phyloP scores from a whole-genome alignment of 2,888 invertebrate genomes.

The Platycheirus rosarum region DNA sequence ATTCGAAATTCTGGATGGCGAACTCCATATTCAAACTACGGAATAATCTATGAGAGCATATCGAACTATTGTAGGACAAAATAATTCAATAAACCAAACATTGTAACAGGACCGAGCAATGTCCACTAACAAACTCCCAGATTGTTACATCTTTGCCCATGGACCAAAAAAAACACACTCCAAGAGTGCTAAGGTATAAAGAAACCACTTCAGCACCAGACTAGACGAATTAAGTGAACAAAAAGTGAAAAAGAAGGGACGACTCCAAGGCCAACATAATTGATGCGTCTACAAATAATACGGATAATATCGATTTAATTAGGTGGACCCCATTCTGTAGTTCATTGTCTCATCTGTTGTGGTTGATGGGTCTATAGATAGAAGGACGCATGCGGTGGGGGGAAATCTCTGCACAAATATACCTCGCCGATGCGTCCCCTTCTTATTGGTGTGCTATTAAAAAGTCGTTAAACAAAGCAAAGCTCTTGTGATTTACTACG shows the following conservation, averaged over 20 bases:
- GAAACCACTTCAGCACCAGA: conserved; percentile 47
- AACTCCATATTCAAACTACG: too few relatives aligned
- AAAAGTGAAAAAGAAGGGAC: conserved; percentile 30
- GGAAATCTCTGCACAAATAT: conserved; percentile 6
- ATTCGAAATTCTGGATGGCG: too few relatives aligned
- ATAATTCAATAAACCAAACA: not conserved
- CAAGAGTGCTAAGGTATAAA: not conserved
- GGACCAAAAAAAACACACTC: too few relatives aligned
- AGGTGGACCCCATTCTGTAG: conserved; percentile 43
- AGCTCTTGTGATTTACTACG: conserved; percentile 39
- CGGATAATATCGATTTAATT: conserved; percentile 70
- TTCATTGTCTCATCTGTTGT: conserved; percentile 22
- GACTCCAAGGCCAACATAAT: conserved; percentile 66
- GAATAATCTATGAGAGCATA: too few relatives aligned
- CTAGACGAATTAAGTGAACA: conserved; percentile 67
- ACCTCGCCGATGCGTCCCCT: not conserved
- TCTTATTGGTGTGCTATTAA: conserved; percentile 45
- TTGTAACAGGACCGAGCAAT: too few relatives aligned
- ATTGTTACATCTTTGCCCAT: too few relatives aligned
- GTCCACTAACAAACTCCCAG: too few relatives aligned
- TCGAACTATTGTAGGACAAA: too few relatives aligned
- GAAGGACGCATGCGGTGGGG: not conserved
- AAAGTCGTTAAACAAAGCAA: conserved; percentile 51
- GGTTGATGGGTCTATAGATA: conserved; percentile 7
- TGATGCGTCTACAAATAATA: conserved; percentile 68